Base-by-base conservation (phyloP, 2,797 vertebrate species). In the Melanotaenia pygmaea region DNA sequence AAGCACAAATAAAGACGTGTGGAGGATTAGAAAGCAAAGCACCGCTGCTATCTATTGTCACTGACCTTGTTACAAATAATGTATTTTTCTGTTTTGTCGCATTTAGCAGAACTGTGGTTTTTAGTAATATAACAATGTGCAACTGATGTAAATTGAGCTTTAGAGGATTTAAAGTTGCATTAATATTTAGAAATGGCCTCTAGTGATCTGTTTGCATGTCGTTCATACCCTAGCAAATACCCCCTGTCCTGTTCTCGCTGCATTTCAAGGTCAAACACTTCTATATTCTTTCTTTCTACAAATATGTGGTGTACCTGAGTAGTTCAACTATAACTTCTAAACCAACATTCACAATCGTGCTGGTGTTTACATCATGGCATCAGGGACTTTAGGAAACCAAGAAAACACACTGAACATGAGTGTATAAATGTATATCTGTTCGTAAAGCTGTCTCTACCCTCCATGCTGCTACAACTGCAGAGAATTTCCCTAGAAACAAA, bases 221-320 rank as follows among this genome's bases (percentile, higher is more conserved):
- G 22, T 57, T 67, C 72, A 61, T 24, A 56, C 30, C 20, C 8
- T 1, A 34, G 56, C 32, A 12, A 75, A 38, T 24, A 26, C 35
- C 58, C 45, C 66, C 58, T 43, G 14, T 63, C 9, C 30, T 64
- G 22, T 16, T 10, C 38, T 32, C 20, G 34, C 3, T 37, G 6
- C 50, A 47, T 24, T 38, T 82, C 81, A 90, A 86, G 85, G 86
- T 88, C 88, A 86, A 37, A 70, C 5, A 1, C 18, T 6, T 38
- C 35, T 47, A 28, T 37, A 67, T 64, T 40, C 35, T 32, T 43
- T 34, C 64, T 62, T 1, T 43, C n/a, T 28, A n/a, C 1, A 20
- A 10, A 35, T 40, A 16, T 50, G 40, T 43, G 56, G 51, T 14
- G 10, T 57, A n/a, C 12, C 9, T 74, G 47, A 38, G 50, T 28